Evolutionary conservation across 2,797 vertebrate species (phyloP).

Genomic region (Ptychadena robeensis): DNA sequence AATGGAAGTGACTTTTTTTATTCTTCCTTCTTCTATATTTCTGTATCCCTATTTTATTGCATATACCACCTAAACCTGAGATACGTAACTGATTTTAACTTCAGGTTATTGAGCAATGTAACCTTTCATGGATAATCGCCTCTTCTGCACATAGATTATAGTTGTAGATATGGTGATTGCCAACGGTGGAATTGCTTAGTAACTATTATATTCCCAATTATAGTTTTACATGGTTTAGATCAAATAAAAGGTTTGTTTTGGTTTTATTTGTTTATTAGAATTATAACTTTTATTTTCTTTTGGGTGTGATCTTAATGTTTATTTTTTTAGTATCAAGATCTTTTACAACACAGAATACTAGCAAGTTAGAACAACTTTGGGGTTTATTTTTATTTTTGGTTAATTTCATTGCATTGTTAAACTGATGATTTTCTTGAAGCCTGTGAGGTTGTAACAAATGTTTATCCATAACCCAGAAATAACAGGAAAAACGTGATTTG

Average conservation of each 20-base stretch:
- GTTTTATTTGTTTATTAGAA: background rate
- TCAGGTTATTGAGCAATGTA: background rate
- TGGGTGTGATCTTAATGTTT: slow-evolving; percentile 32
- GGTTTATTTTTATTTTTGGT: background rate
- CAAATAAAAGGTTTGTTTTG: background rate
- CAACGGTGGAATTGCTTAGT: background rate
- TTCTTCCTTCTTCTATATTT: too few species aligned
- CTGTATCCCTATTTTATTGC: background rate
- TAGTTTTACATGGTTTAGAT: background rate
- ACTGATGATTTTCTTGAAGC: slow-evolving; percentile 30
- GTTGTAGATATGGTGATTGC: background rate
- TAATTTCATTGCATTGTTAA: background rate
- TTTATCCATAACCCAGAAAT: slow-evolving; percentile 10
- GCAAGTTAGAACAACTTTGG: background rate
- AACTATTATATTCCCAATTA: background rate
- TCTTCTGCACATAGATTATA: background rate
- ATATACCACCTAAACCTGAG: background rate
- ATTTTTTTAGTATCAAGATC: slow-evolving; percentile 14
- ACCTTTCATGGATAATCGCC: too few species aligned
- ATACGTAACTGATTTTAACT: background rate
- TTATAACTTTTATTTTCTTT: background rate
- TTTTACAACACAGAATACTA: background rate
- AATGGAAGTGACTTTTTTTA: too few species aligned
- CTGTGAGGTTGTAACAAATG: slow-evolving; percentile 11
- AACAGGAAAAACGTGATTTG: slow-evolving; percentile 14